Evolutionary conservation across 2,797 vertebrate genomes (phyloP).

Genomic region (Thripadectes ignobilis): DNA sequence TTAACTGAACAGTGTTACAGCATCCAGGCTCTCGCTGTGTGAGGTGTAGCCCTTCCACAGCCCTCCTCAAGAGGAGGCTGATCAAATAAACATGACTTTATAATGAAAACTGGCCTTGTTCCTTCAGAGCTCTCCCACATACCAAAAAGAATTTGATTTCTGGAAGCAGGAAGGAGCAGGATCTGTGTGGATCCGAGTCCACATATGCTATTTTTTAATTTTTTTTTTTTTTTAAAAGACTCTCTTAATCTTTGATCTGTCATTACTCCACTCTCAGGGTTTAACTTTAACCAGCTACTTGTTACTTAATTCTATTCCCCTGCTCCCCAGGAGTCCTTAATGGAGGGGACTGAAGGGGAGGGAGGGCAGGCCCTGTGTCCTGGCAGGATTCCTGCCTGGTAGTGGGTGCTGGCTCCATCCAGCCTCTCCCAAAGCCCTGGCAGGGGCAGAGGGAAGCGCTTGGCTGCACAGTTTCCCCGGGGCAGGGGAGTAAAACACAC

Average conservation of each 20-base stretch:
- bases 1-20: not conserved
- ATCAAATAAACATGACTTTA: not conserved
- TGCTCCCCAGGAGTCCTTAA: slow-evolving; percentile 7
- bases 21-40: fast-evolving
- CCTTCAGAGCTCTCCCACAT: not conserved
- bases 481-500: not conserved
- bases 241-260: slow-evolving; percentile 65
- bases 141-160: not conserved
- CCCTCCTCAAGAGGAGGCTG: not conserved
- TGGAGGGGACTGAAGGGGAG: fast-evolving
- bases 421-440: not conserved
- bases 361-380: not conserved
- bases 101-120: not conserved
- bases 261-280: slow-evolving; percentile 38
- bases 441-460: not conserved
- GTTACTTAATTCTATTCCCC: slow-evolving; percentile 63
- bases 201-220: no score
- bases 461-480: not conserved
- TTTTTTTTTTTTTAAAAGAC: not conserved
- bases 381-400: slow-evolving; percentile 29
- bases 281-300: slow-evolving; percentile 68
- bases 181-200: not conserved
- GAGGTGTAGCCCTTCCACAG: not conserved
- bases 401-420: slow-evolving; percentile 21
- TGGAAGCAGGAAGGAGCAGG: slow-evolving; percentile 7